Evolutionary conservation across 2,797 vertebrate species (phyloP).

Genomic region (Heteromormyrus szaboi): DNA sequence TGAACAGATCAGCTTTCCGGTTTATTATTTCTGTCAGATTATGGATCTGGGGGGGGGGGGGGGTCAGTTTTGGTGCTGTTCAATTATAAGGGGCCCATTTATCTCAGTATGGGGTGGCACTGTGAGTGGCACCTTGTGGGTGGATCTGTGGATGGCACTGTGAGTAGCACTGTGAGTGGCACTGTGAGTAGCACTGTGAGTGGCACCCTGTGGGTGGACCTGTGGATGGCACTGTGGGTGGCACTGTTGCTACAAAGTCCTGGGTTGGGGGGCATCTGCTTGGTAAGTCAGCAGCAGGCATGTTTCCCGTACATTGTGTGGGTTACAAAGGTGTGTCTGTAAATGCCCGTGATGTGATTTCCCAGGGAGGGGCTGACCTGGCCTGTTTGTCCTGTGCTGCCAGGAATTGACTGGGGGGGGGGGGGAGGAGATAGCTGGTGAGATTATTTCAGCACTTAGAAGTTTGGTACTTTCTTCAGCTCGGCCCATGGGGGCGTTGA

Average conservation of each 20-base stretch:
- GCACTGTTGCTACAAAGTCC: background rate
- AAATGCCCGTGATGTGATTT: background rate
- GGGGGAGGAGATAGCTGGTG: background rate
- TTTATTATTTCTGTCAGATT: conserved; percentile 76
- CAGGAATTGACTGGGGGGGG: background rate
- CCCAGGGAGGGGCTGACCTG: background rate
- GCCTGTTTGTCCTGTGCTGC: background rate
- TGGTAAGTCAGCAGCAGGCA: background rate
- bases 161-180: background rate
- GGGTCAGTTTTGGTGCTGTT: conserved; percentile 51
- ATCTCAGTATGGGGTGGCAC: background rate
- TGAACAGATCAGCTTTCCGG: conserved; percentile 75
- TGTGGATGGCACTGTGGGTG: background rate
- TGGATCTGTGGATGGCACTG: background rate
- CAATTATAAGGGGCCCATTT: background rate
- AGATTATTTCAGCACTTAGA: background rate
- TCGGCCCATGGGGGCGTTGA: background rate
- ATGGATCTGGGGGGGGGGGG: conserved; percentile 49
- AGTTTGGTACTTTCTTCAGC: background rate
- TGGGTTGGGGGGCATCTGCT: background rate
- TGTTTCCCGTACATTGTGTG: background rate
- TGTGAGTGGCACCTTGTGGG: background rate
- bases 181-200: background rate
- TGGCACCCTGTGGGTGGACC: too few species aligned
- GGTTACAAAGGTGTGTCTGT: background rate